Evolutionary conservation across 2,888 invertebrate genomes (phyloP).

Genomic region (Alentia gelatinosa): DNA sequence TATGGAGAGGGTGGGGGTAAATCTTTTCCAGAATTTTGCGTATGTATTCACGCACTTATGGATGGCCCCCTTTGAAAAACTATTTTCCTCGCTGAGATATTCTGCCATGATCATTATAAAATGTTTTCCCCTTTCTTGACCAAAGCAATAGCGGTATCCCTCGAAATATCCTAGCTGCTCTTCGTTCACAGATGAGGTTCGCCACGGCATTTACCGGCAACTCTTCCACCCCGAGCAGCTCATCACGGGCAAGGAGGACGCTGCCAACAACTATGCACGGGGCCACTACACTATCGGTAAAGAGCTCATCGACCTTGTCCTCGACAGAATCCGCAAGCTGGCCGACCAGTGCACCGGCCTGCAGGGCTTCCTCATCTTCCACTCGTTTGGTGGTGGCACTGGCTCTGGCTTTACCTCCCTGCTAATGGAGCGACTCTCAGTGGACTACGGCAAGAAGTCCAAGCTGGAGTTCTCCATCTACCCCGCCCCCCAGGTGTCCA

Average conservation of each 20-base stretch:
- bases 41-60: no score
- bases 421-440: constrained; percentile 90
- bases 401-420: constrained; percentile 94
- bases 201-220: constrained; percentile 88
- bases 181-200: constrained; percentile 82
- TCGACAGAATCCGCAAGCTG: constrained; percentile 87
- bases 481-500: constrained; percentile 93
- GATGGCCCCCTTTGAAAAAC: no score
- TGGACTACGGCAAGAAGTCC: constrained; percentile 92
- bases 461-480: constrained; percentile 94
- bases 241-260: constrained; percentile 98
- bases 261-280: constrained; percentile 91
- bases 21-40: no score
- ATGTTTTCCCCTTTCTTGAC: no score
- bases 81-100: no score
- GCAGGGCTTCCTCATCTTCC: constrained; percentile 92
- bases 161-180: no score
- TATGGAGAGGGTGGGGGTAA: no score
- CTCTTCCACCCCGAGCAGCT: constrained; percentile 98
- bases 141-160: no score
- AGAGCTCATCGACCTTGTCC: constrained; percentile 87
- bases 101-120: no score
- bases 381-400: constrained; percentile 93
- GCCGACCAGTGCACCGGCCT: constrained; percentile 90
- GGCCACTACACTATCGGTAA: constrained; percentile 95